Conservation (phyloP, 2,888 invertebrate species). For the Tetheella fluctuosa region DNA sequence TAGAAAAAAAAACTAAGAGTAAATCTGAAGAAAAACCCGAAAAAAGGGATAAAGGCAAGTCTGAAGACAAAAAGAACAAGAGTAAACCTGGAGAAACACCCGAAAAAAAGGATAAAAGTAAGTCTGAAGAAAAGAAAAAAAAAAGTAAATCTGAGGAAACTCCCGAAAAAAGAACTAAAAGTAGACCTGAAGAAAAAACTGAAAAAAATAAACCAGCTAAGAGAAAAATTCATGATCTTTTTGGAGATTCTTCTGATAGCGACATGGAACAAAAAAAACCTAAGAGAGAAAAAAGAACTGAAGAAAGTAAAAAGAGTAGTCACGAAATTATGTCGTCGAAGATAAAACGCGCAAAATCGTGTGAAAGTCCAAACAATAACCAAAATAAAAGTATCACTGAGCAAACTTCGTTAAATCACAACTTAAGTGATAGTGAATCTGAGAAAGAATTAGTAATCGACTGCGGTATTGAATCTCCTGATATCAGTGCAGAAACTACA, state of each 20-base stretch:
- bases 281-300: constrained; percentile 52
- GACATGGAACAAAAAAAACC: constrained; percentile 51
- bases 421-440: constrained; percentile 52
- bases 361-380: not conserved
- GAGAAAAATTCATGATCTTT: constrained; percentile 78
- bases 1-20: constrained; percentile 17
- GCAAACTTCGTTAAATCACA: constrained; percentile 29
- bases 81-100: constrained; percentile 26
- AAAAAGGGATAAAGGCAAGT: constrained; percentile 15
- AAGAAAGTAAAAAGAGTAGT: constrained; percentile 35
- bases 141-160: constrained; percentile 26
- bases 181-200: constrained; percentile 41
- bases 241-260: constrained; percentile 80
- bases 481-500: constrained; percentile 36
- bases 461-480: constrained; percentile 41
- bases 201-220: constrained; percentile 59
- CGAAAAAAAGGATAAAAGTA: constrained; percentile 17
- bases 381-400: constrained; percentile 14
- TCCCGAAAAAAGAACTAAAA: constrained; percentile 18
- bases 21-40: constrained; percentile 12
- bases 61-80: constrained; percentile 23
- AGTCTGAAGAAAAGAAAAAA: constrained; percentile 21
- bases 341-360: not conserved
- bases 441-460: constrained; percentile 67
- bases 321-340: constrained; percentile 25